These are phyloP conservation scores for Psix sp. DNA, from an alignment of 1,140 invertebrate species.

Conservation along the genomic window DNA sequence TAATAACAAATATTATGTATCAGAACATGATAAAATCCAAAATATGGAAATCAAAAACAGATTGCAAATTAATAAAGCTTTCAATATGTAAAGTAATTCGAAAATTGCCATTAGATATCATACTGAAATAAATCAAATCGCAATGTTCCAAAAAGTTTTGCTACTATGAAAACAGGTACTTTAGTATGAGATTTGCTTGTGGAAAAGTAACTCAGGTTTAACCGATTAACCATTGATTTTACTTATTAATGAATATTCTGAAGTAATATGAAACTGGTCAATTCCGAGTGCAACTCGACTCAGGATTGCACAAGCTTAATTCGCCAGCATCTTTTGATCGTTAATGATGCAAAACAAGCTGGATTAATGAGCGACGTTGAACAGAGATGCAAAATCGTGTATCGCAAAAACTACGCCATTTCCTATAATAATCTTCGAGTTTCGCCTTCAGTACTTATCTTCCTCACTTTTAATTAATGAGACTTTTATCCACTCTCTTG, in stretches of 20 bases:
- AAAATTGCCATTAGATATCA: too few relatives aligned
- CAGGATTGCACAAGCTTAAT: background rate
- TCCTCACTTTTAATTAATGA: background rate
- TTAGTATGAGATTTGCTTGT: too few relatives aligned
- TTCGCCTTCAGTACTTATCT: background rate
- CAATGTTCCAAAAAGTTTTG: too few relatives aligned
- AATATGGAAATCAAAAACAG: too few relatives aligned
- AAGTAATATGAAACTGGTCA: too few relatives aligned
- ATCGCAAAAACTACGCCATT: background rate
- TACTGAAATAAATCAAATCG: too few relatives aligned
- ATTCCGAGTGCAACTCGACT: too few relatives aligned
- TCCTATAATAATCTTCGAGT: background rate
- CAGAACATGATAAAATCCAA: too few relatives aligned
- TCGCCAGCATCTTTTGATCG: background rate
- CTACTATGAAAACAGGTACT: too few relatives aligned
- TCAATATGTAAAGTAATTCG: too few relatives aligned
- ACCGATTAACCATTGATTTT: conserved; percentile 6
- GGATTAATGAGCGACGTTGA: background rate
- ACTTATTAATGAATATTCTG: conserved; percentile 5
- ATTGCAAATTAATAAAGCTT: too few relatives aligned
- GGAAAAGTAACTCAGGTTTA: conserved; percentile 14
- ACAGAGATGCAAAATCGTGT: background rate
- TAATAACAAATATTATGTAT: too few relatives aligned
- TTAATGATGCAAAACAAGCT: conserved; percentile 5
- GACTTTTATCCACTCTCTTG: background rate